Evolutionary conservation across 2,888 invertebrate genomes (phyloP).

Genomic region (Matsumyia berberina): DNA sequence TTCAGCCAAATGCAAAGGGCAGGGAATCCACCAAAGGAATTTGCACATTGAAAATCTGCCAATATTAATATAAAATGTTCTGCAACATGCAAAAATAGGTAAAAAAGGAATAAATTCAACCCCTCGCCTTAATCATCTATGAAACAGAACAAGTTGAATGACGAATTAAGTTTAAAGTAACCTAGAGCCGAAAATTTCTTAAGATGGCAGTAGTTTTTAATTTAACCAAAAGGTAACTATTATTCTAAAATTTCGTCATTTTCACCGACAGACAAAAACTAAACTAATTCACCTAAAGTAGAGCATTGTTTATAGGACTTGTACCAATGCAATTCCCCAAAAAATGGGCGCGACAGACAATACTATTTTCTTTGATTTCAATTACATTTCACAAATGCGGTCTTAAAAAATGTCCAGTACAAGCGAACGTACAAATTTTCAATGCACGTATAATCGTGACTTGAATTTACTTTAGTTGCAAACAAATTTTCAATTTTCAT

Average conservation of each 20-base stretch:
- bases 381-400: slow-evolving; percentile 19
- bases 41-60: no score
- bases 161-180: no score
- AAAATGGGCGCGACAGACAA: slow-evolving; percentile 41
- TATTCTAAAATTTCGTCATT: neutral
- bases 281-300: neutral
- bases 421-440: neutral
- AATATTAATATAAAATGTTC: no score
- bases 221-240: slow-evolving; percentile 17
- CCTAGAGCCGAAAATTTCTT: no score
- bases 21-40: no score
- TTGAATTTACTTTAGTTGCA: neutral
- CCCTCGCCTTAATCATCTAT: no score
- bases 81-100: no score
- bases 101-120: no score
- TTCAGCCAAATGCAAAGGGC: no score
- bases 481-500: slow-evolving; percentile 34
- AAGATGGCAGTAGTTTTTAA: neutral
- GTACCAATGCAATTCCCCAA: neutral
- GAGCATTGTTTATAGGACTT: slow-evolving; percentile 20
- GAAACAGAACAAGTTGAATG: no score
- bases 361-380: neutral
- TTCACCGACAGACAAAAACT: neutral
- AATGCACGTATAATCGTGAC: neutral
- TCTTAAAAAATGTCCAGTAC: neutral